These are phyloP conservation scores for Apus apus DNA, from an alignment of 2,113 vertebrate genomes.

Conservation along the genomic window DNA sequence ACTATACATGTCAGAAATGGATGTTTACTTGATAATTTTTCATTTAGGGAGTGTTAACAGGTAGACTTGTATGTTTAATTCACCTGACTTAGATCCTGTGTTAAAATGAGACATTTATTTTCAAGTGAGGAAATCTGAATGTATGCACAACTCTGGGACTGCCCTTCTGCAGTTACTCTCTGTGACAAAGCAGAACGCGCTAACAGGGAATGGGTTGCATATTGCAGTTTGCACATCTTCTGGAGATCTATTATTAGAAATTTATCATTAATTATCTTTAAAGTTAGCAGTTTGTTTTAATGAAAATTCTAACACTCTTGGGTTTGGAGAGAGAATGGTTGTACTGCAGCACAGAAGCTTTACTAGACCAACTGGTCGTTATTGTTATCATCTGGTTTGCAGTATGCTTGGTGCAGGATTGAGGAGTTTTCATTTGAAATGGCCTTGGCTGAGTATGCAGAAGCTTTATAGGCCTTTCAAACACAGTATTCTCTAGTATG, in stretches of 20 bases:
- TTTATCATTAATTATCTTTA: not conserved
- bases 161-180: rapidly evolving
- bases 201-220: rapidly evolving
- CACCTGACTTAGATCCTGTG: not conserved
- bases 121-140: not conserved
- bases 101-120: not conserved
- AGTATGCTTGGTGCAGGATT: not conserved
- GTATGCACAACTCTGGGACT: rapidly evolving
- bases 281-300: not conserved
- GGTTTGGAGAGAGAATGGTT: not conserved
- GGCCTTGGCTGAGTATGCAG: not conserved
- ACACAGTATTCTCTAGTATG: not conserved
- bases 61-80: not conserved
- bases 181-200: rapidly evolving
- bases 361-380: rapidly evolving
- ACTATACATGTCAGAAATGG: not conserved
- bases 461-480: not conserved
- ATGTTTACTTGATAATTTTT: not conserved
- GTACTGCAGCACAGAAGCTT: not conserved
- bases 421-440: not conserved
- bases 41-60: not conserved
- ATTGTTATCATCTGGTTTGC: not conserved
- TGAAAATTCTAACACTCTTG: not conserved
- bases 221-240: rapidly evolving
- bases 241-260: not conserved